Evolutionary conservation across 2,113 vertebrate genomes (phyloP).

Genomic region (Crypturellus undulatus): DNA sequence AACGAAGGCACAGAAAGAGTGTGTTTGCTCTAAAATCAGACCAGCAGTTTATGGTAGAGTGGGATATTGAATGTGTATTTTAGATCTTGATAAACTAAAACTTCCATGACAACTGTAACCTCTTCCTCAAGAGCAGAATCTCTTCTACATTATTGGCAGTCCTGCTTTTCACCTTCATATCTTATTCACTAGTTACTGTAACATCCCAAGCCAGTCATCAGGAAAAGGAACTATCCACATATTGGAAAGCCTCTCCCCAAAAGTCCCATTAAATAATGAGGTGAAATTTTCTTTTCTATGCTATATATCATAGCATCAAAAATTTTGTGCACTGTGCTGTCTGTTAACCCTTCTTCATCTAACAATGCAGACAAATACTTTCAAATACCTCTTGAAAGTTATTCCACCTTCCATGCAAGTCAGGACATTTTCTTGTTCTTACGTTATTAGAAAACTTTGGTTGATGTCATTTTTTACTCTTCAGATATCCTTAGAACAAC

Average conservation of each 20-base stretch:
- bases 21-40: conserved; percentile 2
- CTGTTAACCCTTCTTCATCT: neutral
- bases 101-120: neutral
- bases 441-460: neutral
- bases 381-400: neutral
- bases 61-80: neutral
- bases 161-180: neutral
- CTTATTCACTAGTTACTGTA: neutral
- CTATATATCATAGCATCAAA: neutral
- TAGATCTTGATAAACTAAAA: neutral
- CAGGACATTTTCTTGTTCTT: neutral
- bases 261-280: neutral
- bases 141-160: neutral
- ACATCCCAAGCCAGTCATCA: neutral
- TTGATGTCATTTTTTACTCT: neutral
- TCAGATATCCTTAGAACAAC: neutral
- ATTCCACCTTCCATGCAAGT: neutral
- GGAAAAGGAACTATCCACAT: neutral
- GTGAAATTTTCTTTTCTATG: neutral
- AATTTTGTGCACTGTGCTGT: neutral
- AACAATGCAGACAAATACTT: neutral
- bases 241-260: neutral
- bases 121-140: neutral
- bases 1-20: conserved; percentile 1
- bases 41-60: neutral